These are phyloP conservation scores for Rhopalosiphum maidis DNA, from an alignment of 1,140 invertebrate species.

Conservation along the genomic window DNA sequence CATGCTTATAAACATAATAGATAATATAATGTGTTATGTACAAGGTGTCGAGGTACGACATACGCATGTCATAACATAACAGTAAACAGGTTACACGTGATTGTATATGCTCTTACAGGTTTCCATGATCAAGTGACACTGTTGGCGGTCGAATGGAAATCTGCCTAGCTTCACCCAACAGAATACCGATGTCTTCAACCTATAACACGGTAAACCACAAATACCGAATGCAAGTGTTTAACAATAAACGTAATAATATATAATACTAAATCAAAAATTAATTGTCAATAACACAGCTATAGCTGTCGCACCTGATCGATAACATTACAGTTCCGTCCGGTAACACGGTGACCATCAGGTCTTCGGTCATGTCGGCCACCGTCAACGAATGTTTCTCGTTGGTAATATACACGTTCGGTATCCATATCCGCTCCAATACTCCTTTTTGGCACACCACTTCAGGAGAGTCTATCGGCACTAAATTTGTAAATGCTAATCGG, in stretches of 20 bases:
- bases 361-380: constrained; percentile 68
- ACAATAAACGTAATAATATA: not conserved
- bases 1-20: too few species aligned
- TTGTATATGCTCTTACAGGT: constrained; percentile 72
- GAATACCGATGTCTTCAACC: constrained; percentile 77
- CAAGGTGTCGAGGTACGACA: too few species aligned
- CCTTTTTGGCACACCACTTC: constrained; percentile 73
- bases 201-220: constrained; percentile 60
- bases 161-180: constrained; percentile 84
- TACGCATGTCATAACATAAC: not conserved
- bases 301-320: constrained; percentile 66
- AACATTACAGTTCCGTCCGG: constrained; percentile 78
- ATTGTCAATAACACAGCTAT: not conserved
- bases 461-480: constrained; percentile 68
- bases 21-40: not conserved
- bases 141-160: constrained; percentile 83
- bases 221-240: not conserved
- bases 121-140: constrained; percentile 77
- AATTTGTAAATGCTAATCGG: constrained; percentile 69
- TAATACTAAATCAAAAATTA: not conserved
- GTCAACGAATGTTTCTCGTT: constrained; percentile 78
- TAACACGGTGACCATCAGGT: constrained; percentile 77
- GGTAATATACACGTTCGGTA: constrained; percentile 77
- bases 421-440: constrained; percentile 76
- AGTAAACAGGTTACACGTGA: not conserved